phyloP scores from a whole-genome alignment of 2,888 invertebrate genomes.

The Exephanes ischioxanthus region DNA sequence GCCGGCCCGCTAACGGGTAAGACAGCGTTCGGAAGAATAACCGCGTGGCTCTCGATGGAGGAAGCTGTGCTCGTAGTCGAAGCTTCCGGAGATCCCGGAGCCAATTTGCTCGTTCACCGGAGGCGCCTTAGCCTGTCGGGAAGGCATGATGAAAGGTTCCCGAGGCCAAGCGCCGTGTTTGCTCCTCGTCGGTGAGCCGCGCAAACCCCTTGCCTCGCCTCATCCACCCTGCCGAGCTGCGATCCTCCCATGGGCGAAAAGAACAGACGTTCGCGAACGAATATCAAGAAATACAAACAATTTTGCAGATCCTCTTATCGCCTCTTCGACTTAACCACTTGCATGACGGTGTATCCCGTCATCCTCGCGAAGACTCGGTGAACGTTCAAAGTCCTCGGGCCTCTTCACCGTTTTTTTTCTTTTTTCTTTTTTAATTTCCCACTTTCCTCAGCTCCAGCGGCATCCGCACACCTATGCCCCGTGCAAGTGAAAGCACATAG shows the following conservation, averaged over 20 bases:
- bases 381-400: background rate
- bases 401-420: background rate
- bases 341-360: background rate
- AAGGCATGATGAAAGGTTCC: conserved; percentile 72
- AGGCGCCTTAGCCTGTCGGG: conserved; percentile 69
- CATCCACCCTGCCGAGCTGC: background rate
- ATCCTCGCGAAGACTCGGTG: background rate
- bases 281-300: conserved; percentile 72
- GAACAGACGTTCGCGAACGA: conserved; percentile 51
- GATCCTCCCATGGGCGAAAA: conserved; percentile 3
- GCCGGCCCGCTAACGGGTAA: conserved; percentile 49
- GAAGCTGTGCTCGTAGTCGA: conserved; percentile 40
- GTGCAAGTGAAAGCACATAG: conserved; percentile 1
- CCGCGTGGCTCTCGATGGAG: background rate
- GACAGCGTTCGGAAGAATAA: conserved; percentile 14
- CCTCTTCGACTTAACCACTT: conserved; percentile 55
- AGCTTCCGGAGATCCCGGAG: conserved; percentile 66
- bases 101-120: conserved; percentile 70
- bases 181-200: conserved; percentile 36
- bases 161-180: conserved; percentile 39
- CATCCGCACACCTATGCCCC: conserved; percentile 6
- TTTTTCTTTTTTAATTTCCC: background rate
- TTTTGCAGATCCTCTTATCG: conserved; percentile 68
- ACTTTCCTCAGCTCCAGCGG: conserved; percentile 17
- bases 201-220: conserved; percentile 25